phyloP scores from a whole-genome alignment of 2,797 vertebrate species.

The Mallotus villosus region DNA sequence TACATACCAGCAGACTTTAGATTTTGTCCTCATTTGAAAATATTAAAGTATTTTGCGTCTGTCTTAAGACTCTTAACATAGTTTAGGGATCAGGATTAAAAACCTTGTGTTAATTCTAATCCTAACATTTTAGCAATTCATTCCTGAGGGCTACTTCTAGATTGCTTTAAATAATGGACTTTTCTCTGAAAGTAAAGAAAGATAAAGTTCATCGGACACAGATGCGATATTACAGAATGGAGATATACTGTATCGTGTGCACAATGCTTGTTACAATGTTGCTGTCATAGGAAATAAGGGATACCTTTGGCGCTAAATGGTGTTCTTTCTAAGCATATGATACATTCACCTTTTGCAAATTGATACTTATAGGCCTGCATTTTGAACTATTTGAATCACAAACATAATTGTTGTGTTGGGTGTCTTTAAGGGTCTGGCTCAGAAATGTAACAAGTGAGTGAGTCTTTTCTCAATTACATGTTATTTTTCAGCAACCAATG shows the following conservation, averaged over 20 bases:
- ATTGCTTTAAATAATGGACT: constrained; percentile 26
- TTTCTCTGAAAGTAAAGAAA: neutral
- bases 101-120: constrained; percentile 43
- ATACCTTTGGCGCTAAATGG: neutral
- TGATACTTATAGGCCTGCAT: neutral
- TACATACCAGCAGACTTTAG: constrained; percentile 9
- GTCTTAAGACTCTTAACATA: constrained; percentile 50
- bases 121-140: constrained; percentile 32
- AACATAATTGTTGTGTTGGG: neutral
- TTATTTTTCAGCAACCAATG: constrained; percentile 49
- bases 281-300: neutral
- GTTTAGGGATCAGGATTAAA: constrained; percentile 47
- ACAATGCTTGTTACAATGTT: neutral
- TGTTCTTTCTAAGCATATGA: neutral
- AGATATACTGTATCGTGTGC: neutral
- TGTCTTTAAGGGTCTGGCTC: constrained; percentile 34
- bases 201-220: neutral
- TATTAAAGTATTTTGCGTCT: constrained; percentile 22
- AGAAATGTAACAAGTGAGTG: constrained; percentile 64
- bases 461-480: constrained; percentile 70
- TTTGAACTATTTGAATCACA: neutral
- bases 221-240: neutral
- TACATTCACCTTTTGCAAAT: too few species aligned
- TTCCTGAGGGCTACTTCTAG: constrained; percentile 13
- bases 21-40: constrained; percentile 19